phyloP scores from a whole-genome alignment of 2,888 invertebrate species.

The Eucriotettix oculatus region DNA sequence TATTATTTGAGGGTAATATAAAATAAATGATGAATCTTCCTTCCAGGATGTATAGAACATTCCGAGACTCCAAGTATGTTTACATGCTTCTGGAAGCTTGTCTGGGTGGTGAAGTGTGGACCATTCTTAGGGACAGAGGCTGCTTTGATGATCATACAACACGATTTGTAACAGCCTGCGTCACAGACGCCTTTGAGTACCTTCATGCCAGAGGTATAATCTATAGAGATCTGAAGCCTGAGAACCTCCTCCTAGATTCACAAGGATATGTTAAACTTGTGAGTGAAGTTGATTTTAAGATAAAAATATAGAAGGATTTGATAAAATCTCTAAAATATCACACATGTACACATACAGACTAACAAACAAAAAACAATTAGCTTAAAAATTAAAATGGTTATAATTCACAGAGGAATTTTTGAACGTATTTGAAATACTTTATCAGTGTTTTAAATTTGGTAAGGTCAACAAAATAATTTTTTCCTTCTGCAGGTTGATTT shows the following conservation, averaged over 20 bases:
- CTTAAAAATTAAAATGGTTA: too few relatives aligned
- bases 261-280: slow-evolving; percentile 49
- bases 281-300: slow-evolving; percentile 12
- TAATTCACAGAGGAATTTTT: too few relatives aligned
- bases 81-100: slow-evolving; percentile 58
- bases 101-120: slow-evolving; percentile 58
- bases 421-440: too few relatives aligned
- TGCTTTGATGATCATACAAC: slow-evolving; percentile 47
- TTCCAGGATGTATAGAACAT: slow-evolving; percentile 45
- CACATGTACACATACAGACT: too few relatives aligned
- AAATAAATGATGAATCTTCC: slow-evolving; percentile 10
- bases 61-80: slow-evolving; percentile 49
- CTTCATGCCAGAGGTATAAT: slow-evolving; percentile 46
- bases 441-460: background rate
- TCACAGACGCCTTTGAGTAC: slow-evolving; percentile 52
- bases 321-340: too few relatives aligned
- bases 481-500: slow-evolving; percentile 34
- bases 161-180: slow-evolving; percentile 50
- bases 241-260: slow-evolving; percentile 44
- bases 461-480: background rate
- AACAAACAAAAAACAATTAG: too few relatives aligned
- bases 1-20: background rate
- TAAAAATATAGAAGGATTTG: too few relatives aligned
- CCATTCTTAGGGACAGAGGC: slow-evolving; percentile 46
- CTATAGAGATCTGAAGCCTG: slow-evolving; percentile 49